A percentile compares a stretch with the other conserved stretches of the same genome.
phyloP scores from a whole-genome alignment of 2,113 vertebrate genomes.

The Loxodonta africana region DNA sequence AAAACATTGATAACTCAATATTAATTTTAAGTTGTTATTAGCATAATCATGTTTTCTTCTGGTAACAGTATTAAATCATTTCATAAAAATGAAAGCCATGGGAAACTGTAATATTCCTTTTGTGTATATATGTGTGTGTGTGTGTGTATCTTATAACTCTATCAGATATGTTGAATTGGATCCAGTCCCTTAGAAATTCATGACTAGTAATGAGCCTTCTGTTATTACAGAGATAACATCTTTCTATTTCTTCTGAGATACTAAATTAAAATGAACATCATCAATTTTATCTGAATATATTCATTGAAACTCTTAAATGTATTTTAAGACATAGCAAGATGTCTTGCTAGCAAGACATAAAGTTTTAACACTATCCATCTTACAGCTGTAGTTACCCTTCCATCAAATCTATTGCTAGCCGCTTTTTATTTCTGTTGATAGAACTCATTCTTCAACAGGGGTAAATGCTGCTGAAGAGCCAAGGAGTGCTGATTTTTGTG shows the following conservation, averaged over 20 bases:
- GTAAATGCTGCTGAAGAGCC: slow-evolving; percentile 20
- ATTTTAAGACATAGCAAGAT: slow-evolving; percentile 23
- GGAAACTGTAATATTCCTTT: slow-evolving; percentile 61
- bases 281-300: slow-evolving; percentile 62
- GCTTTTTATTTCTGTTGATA: slow-evolving; percentile 66
- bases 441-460: slow-evolving; percentile 25
- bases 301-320: slow-evolving; percentile 58
- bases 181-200: slow-evolving; percentile 59
- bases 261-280: slow-evolving; percentile 74
- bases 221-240: slow-evolving; percentile 57
- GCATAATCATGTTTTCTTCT: slow-evolving; percentile 16
- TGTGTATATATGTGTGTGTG: not conserved
- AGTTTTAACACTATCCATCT: slow-evolving; percentile 45
- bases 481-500: slow-evolving; percentile 14
- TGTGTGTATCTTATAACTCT: not conserved
- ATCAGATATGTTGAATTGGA: slow-evolving; percentile 61
- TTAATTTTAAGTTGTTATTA: slow-evolving; percentile 53
- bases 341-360: not conserved
- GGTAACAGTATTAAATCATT: slow-evolving; percentile 54
- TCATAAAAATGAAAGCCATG: slow-evolving; percentile 24
- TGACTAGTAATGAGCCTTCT: slow-evolving; percentile 66
- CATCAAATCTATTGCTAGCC: not conserved
- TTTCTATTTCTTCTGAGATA: slow-evolving; percentile 53
- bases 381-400: not conserved
- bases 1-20: not conserved